Conservation (phyloP, 2,797 vertebrate genomes). For the Astyanax mexicanus region DNA sequence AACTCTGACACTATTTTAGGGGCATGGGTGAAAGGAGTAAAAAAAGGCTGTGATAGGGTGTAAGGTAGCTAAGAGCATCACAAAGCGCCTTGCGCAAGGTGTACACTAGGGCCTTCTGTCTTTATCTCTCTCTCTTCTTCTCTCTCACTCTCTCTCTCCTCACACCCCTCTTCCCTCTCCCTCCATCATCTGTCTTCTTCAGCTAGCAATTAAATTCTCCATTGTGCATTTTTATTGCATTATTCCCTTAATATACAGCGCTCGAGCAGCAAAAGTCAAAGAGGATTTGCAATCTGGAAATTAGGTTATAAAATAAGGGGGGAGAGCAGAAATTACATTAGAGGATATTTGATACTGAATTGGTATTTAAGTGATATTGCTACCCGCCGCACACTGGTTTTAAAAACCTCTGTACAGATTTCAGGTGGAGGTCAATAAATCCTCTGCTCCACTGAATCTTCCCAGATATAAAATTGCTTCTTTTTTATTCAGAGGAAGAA, state of each 20-base stretch:
- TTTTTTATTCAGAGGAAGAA: slow-evolving; percentile 47
- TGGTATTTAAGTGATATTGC: slow-evolving; percentile 43
- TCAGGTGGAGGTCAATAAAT: slow-evolving; percentile 48
- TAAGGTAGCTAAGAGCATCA: too few species aligned
- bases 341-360: slow-evolving; percentile 41
- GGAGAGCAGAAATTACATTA: slow-evolving; percentile 54
- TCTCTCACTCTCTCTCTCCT: background rate
- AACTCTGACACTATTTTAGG: too few species aligned
- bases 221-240: slow-evolving; percentile 65
- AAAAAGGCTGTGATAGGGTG: too few species aligned
- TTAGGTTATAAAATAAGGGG: slow-evolving; percentile 45
- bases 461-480: slow-evolving; percentile 49
- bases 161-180: background rate
- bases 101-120: too few species aligned
- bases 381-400: slow-evolving; percentile 33
- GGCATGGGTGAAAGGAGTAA: too few species aligned
- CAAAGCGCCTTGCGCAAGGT: too few species aligned
- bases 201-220: slow-evolving; percentile 55
- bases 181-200: slow-evolving; percentile 14
- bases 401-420: slow-evolving; percentile 43
- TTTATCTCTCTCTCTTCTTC: background rate
- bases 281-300: slow-evolving; percentile 58
- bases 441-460: slow-evolving; percentile 54
- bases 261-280: slow-evolving; percentile 47
- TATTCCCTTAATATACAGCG: slow-evolving; percentile 56